Conservation (phyloP, 2,113 vertebrate species). For the Percopsis transmontana region DNA sequence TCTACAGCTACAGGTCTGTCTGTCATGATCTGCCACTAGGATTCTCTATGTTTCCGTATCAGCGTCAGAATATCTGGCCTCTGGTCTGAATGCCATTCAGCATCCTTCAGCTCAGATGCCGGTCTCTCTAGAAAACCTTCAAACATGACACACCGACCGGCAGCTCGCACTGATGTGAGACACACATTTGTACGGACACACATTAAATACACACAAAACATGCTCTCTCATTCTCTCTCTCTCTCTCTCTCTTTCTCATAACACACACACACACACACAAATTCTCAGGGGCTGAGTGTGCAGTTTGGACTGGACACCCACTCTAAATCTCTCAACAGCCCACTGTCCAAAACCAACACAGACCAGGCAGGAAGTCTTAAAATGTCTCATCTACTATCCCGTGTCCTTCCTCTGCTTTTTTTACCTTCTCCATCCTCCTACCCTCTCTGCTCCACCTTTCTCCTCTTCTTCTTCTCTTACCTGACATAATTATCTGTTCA, state of each 20-base stretch:
- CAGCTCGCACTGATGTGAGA: constrained; percentile 38
- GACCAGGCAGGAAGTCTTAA: constrained; percentile 15
- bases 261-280: constrained; percentile 14
- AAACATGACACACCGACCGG: constrained; percentile 23
- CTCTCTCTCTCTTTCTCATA: constrained; percentile 1
- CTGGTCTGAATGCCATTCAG: constrained; percentile 30
- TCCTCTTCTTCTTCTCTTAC: neutral
- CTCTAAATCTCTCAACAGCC: constrained; percentile 35
- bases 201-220: constrained; percentile 19
- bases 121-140: constrained; percentile 22
- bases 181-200: constrained; percentile 12
- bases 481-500: neutral
- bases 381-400: constrained; percentile 15
- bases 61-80: constrained; percentile 39
- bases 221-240: constrained; percentile 10
- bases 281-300: constrained; percentile 26
- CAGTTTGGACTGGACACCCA: constrained; percentile 29
- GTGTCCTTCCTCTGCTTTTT: neutral
- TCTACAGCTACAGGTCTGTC: neutral
- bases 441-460: neutral
- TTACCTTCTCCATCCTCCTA: neutral
- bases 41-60: constrained; percentile 40
- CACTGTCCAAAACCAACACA: constrained; percentile 21
- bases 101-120: constrained; percentile 5
- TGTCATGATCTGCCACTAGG: neutral